These are phyloP conservation scores for Linnaemya tessellans DNA, from an alignment of 2,888 invertebrate species.

Conservation along the genomic window DNA sequence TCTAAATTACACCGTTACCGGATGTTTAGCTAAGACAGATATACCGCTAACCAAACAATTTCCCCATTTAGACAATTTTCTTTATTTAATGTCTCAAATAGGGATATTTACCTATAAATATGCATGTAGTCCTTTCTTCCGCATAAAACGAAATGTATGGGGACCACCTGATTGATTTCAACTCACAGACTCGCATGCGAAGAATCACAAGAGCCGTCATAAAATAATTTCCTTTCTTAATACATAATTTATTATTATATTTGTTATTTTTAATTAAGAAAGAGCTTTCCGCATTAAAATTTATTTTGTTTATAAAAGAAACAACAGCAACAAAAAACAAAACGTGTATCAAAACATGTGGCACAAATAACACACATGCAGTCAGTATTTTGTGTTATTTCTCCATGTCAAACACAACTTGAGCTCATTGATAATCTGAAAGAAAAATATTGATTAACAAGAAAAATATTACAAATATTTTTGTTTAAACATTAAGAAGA, in stretches of 20 bases:
- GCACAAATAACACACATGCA: slow-evolving; percentile 8
- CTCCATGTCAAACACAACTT: slow-evolving; percentile 8
- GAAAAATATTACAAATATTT: slow-evolving; percentile 29
- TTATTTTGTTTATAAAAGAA: slow-evolving; percentile 15
- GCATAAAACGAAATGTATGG: too few species aligned
- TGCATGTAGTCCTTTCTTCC: too few species aligned
- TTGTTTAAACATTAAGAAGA: slow-evolving; percentile 19
- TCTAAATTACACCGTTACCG: too few species aligned
- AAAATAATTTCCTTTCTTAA: background rate
- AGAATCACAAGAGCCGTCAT: background rate
- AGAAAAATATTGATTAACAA: slow-evolving; percentile 42
- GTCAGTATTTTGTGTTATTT: background rate
- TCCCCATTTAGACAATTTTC: too few species aligned
- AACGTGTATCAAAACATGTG: background rate
- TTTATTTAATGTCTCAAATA: too few species aligned
- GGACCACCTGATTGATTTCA: too few species aligned
- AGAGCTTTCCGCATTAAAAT: background rate
- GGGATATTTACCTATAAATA: too few species aligned
- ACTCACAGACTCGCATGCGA: background rate
- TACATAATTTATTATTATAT: background rate
- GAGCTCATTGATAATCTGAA: slow-evolving; percentile 22
- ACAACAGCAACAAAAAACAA: background rate
- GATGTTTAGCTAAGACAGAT: too few species aligned
- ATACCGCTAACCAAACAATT: too few species aligned
- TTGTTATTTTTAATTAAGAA: slow-evolving; percentile 14